Conservation (phyloP, 2,888 invertebrate genomes). For the Leucoma salicis region DNA sequence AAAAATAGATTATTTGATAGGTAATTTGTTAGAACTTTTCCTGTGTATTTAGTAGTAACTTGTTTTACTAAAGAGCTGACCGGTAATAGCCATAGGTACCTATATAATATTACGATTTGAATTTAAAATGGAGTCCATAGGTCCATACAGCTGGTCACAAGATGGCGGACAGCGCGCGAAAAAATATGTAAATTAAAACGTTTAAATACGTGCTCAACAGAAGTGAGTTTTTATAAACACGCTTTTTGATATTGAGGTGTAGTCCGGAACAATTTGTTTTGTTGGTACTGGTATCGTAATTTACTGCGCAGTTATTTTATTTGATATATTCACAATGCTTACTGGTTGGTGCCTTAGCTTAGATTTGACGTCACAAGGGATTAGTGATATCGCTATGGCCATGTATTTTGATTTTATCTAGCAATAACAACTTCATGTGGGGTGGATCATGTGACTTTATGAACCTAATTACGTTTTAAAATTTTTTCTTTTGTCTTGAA, state of each 20-base stretch:
- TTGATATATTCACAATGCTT: neutral
- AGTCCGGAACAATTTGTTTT: neutral
- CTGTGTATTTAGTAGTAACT: too few species aligned
- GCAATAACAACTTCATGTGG: conserved; percentile 5
- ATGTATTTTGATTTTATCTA: neutral
- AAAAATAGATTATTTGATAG: too few species aligned
- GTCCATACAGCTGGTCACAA: neutral
- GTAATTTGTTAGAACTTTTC: too few species aligned
- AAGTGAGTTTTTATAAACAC: neutral
- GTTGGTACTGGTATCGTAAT: neutral
- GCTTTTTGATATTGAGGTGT: neutral
- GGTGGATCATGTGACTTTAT: neutral
- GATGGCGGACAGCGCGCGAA: neutral
- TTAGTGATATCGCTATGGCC: neutral
- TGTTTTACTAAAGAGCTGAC: too few species aligned
- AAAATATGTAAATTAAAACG: too few species aligned
- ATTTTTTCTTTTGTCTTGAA: too few species aligned
- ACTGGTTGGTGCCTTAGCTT: neutral
- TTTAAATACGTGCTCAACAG: neutral
- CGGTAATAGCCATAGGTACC: too few species aligned
- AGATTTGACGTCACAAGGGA: neutral
- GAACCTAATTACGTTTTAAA: neutral
- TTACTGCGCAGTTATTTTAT: conserved; percentile 2
- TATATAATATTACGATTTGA: too few species aligned
- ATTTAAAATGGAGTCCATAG: neutral